These are phyloP conservation scores for Scolopax rusticola DNA, from an alignment of 2,797 vertebrate genomes.

Conservation along the genomic window DNA sequence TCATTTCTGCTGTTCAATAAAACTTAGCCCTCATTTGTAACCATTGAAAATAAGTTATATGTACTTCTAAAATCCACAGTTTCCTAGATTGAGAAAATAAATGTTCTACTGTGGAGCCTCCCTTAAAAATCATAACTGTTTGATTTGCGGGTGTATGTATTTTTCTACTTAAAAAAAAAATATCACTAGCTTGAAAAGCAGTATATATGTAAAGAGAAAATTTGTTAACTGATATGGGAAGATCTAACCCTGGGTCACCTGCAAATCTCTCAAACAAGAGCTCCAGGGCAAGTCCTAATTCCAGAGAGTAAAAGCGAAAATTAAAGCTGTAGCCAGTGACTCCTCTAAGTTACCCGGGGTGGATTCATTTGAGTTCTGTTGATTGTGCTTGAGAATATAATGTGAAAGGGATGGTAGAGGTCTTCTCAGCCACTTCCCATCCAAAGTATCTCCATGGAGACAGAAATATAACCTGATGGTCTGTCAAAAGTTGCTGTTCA, in stretches of 20 bases:
- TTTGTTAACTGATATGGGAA: conserved; percentile 85
- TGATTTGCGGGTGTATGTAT: conserved; percentile 50
- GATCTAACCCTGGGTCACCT: conserved; percentile 85
- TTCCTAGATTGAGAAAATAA: not conserved
- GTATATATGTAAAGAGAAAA: conserved; percentile 88
- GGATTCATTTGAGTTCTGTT: conserved; percentile 82
- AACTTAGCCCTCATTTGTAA: not conserved
- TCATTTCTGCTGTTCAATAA: not conserved
- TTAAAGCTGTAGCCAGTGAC: conserved; percentile 80
- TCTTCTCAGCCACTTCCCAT: conserved; percentile 59
- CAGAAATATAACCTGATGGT: conserved; percentile 31
- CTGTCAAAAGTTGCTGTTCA: conserved; percentile 24
- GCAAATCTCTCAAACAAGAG: conserved; percentile 88
- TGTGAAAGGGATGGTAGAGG: conserved; percentile 62
- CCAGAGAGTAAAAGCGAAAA: conserved; percentile 85
- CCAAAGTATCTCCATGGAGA: conserved; percentile 72
- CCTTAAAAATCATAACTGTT: conserved; percentile 28
- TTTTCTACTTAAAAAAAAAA: conserved; percentile 60
- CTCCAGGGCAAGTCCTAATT: conserved; percentile 87
- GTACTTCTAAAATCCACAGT: not conserved
- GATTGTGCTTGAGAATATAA: conserved; percentile 81
- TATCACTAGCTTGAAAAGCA: conserved; percentile 76
- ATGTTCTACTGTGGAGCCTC: not conserved
- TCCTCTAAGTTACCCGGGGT: conserved; percentile 73
- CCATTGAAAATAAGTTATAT: not conserved